These are phyloP conservation scores for Semicossyphus pulcher DNA, from an alignment of 2,113 vertebrate genomes.

Conservation along the genomic window DNA sequence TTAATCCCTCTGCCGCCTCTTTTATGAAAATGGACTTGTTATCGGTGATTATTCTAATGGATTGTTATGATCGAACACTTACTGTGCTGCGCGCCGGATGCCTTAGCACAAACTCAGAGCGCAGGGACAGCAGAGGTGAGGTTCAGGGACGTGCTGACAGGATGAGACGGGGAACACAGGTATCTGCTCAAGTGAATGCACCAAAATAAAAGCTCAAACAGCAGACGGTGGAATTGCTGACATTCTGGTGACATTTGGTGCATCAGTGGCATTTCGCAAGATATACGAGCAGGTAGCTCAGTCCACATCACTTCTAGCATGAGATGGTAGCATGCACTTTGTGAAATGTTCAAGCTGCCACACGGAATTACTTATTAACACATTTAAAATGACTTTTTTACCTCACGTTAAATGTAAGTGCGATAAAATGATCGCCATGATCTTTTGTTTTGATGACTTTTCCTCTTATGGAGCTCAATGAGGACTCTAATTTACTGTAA, in stretches of 20 bases:
- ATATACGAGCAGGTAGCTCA: conserved; percentile 60
- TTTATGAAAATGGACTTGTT: conserved; percentile 80
- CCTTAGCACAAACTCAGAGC: conserved; percentile 10
- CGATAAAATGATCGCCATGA: conserved; percentile 11
- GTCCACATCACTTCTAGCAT: conserved; percentile 26
- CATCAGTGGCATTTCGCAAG: conserved; percentile 73
- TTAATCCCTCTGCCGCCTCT: conserved; percentile 74
- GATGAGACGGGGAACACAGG: conserved; percentile 26
- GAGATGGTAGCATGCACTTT: conserved; percentile 3
- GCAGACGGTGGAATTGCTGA: conserved; percentile 68
- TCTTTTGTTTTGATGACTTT: conserved; percentile 15
- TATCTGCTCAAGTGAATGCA: conserved; percentile 44
- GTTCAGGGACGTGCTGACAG: conserved; percentile 12
- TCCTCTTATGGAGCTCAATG: conserved; percentile 27
- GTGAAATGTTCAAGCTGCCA: conserved; percentile 23
- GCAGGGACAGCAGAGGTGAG: conserved; percentile 31
- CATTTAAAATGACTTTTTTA: conserved; percentile 25
- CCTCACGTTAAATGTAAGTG: neutral
- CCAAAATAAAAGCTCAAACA: conserved; percentile 62
- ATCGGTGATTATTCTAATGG: conserved; percentile 80
- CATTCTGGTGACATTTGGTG: conserved; percentile 81
- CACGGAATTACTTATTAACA: conserved; percentile 12
- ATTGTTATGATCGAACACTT: conserved; percentile 76
- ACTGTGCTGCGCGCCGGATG: conserved; percentile 2
- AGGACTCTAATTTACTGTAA: conserved; percentile 56